Evolutionary conservation across 2,888 invertebrate species (phyloP).

Genomic region (Apeira syringaria): DNA sequence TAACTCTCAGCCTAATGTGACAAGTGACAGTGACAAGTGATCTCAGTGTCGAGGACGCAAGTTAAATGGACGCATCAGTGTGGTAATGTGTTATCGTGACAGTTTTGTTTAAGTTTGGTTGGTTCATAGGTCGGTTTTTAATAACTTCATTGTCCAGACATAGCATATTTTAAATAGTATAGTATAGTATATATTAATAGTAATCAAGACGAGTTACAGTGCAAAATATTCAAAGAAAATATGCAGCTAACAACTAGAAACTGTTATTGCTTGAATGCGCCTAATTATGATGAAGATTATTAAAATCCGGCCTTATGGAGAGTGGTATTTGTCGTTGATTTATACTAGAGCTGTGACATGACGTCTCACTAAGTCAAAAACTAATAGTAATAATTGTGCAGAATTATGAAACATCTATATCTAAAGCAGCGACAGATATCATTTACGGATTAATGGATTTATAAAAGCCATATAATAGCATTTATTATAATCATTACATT

Average conservation of each 20-base stretch:
- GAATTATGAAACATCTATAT: too few species aligned
- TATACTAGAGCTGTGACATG: neutral
- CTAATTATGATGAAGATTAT: neutral
- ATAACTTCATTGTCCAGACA: conserved; percentile 2
- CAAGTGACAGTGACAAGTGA: conserved; percentile 18
- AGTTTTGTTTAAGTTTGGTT: conserved; percentile 26
- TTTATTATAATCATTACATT: conserved; percentile 30
- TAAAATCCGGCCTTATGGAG: conserved; percentile 4
- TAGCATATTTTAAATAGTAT: too few species aligned
- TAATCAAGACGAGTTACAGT: too few species aligned
- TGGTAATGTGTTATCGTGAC: conserved; percentile 26
- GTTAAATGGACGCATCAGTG: conserved; percentile 22
- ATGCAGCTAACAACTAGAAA: too few species aligned
- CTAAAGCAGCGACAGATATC: neutral
- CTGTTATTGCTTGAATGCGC: too few species aligned
- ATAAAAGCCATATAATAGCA: conserved; percentile 31
- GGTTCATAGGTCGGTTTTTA: neutral
- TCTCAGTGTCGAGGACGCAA: conserved; percentile 30
- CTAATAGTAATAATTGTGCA: too few species aligned
- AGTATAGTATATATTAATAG: too few species aligned
- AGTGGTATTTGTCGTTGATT: conserved; percentile 1
- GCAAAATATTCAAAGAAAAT: too few species aligned
- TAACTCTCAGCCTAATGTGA: neutral
- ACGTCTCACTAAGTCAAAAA: too few species aligned
- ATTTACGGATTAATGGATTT: conserved; percentile 13